phyloP scores from a whole-genome alignment of 2,888 invertebrate species.

The Nephrotoma flavescens region DNA sequence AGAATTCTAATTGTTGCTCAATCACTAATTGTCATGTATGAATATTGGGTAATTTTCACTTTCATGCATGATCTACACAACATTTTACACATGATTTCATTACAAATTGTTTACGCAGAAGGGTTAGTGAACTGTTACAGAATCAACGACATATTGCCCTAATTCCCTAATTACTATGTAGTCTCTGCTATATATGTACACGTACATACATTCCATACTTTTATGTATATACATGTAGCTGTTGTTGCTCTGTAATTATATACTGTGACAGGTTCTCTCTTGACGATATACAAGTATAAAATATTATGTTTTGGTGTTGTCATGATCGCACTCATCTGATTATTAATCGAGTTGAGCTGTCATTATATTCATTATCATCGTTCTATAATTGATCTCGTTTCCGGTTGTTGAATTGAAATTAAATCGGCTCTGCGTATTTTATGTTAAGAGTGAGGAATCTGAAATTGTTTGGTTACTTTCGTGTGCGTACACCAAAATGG shows the following conservation, averaged over 20 bases:
- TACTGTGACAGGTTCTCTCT: not conserved
- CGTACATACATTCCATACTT: too few relatives aligned
- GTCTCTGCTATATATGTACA: not conserved
- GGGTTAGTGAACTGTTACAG: not conserved
- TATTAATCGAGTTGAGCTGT: not conserved
- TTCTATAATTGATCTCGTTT: not conserved
- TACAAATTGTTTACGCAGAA: not conserved
- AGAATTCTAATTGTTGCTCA: not conserved
- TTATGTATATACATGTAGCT: not conserved
- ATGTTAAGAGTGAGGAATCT: too few relatives aligned
- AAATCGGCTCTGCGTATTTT: not conserved
- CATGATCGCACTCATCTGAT: not conserved
- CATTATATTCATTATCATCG: not conserved
- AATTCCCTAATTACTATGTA: not conserved
- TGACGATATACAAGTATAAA: not conserved
- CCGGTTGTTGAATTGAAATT: not conserved
- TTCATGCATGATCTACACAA: not conserved
- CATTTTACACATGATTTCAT: not conserved
- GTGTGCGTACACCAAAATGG: too few relatives aligned
- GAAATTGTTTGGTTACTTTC: too few relatives aligned
- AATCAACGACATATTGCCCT: not conserved
- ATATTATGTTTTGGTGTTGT: not conserved
- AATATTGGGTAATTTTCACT: not conserved
- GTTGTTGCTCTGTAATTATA: not conserved
- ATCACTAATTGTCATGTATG: not conserved